phyloP scores from a whole-genome alignment of 1,140 invertebrate genomes.

The Dendroctonus valens region DNA sequence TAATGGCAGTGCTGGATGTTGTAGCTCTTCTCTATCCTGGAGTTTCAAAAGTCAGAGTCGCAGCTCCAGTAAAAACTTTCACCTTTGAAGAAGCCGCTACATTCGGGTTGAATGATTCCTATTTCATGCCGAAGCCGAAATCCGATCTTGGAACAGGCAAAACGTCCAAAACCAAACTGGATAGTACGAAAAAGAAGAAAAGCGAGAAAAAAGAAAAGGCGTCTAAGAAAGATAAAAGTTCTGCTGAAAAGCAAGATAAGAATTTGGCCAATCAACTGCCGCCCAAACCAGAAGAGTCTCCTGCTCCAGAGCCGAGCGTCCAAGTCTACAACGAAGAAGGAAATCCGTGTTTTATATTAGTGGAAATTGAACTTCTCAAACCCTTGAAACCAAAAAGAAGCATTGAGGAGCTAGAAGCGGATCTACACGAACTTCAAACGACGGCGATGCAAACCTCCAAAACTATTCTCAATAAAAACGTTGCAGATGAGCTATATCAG shows the following conservation, averaged over 20 bases:
- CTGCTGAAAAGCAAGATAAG: conserved; percentile 26
- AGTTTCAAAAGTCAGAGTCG: conserved; percentile 37
- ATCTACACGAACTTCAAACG: conserved; percentile 7
- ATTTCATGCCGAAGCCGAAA: conserved; percentile 39
- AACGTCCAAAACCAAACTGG: conserved; percentile 23
- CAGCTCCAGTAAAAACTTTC: conserved; percentile 41
- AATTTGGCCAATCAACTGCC: conserved; percentile 26
- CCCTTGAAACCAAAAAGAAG: conserved; percentile 33
- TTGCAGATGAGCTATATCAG: conserved; percentile 31
- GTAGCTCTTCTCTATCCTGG: conserved; percentile 42
- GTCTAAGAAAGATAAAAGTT: conserved; percentile 30
- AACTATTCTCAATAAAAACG: conserved; percentile 19
- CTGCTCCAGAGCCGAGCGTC: conserved; percentile 38
- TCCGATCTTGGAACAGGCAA: background rate
- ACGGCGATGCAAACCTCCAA: conserved; percentile 17
- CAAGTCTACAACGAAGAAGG: conserved; percentile 39
- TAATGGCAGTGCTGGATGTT: conserved; percentile 42
- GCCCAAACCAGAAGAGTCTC: conserved; percentile 20
- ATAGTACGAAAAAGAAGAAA: conserved; percentile 24
- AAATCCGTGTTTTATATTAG: conserved; percentile 40
- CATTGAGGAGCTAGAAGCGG: conserved; percentile 37
- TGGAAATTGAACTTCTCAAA: conserved; percentile 42
- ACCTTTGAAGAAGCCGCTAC: conserved; percentile 37
- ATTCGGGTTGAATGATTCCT: conserved; percentile 38
- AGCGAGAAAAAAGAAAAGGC: conserved; percentile 29